Base-by-base conservation (phyloP, 92 coral and sea anemone genomes). In the Zoanthus solanderi region DNA sequence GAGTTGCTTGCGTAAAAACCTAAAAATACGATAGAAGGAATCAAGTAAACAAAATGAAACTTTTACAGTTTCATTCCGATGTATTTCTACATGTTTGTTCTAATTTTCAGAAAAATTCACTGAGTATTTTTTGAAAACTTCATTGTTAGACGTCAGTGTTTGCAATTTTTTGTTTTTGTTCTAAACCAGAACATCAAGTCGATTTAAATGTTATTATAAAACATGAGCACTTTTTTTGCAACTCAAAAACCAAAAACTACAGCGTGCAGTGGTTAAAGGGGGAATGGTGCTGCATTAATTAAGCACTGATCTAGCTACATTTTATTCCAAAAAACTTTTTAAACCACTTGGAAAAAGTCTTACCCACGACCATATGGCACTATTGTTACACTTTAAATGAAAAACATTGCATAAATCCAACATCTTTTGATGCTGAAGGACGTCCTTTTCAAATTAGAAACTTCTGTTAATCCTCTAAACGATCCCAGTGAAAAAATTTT, bases 231-330 rank as follows among this genome's bases (percentile, higher is more conserved):
- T 77, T 77, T 53, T 53, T 77, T 6, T 9, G 28, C 37, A 57
- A 18, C 7, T 78, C 69, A 78, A 56, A 57, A 78, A 78, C 52
- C 83, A 77, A 78, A 78, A 78, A 17, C 28, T 17, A 56, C 17
- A 78, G 61, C 83, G 23, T 57, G 71, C 83, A 78, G 83, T 78
- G 83, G 71, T 78, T 54, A 78, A 34, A 30, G 83, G 69, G 71
- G 52, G 83, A 78, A 78, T 57, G 31, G 83, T 53, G 53, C 83
- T 78, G 83, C 66, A 78, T 48, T 14, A 37, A 78, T 8, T 78
- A 56, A 78, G 83, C 71, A 57, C 83, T 78, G 0, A 31, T 78
- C 83, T 78, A 78, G 66, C 83, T 76, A 76, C 80, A 15, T 48
- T 76, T 76, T 7, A 17, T 4, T n/a, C 15, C 80, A 76, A 46